Conservation (phyloP, 1,140 invertebrate genomes). For the Drosophila ambigua region DNA sequence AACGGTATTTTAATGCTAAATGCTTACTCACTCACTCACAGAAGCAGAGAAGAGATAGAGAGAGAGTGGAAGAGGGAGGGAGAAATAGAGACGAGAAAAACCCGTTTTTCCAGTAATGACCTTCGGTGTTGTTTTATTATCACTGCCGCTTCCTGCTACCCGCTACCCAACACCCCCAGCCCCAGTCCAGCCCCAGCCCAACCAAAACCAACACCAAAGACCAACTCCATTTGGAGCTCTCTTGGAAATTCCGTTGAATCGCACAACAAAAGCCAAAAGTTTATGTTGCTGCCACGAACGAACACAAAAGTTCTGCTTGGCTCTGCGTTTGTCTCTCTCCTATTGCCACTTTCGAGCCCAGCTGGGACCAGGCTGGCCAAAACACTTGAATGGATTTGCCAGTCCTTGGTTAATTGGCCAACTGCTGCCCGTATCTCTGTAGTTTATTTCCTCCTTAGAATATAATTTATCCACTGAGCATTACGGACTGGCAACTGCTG, state of each 20-base stretch:
- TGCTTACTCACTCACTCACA: constrained; percentile 71
- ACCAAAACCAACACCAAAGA: background rate
- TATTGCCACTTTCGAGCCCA: constrained; percentile 37
- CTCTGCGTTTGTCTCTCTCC: background rate
- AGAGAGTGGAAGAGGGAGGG: background rate
- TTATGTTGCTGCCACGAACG: constrained; percentile 11
- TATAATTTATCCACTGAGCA: constrained; percentile 12
- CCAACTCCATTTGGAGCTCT: constrained; percentile 18
- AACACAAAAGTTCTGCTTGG: constrained; percentile 4
- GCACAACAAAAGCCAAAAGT: constrained; percentile 32
- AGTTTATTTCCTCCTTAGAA: constrained; percentile 10
- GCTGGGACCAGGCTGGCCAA: constrained; percentile 5
- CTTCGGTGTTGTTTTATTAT: constrained; percentile 77
- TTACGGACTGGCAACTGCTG: constrained; percentile 8
- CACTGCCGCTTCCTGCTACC: constrained; percentile 32
- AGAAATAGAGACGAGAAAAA: constrained; percentile 39
- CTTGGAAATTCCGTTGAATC: constrained; percentile 50
- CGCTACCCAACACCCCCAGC: constrained; percentile 15
- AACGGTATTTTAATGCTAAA: constrained; percentile 82
- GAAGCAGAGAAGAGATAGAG: constrained; percentile 11
- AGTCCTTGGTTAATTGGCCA: constrained; percentile 35
- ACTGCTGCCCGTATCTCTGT: constrained; percentile 5
- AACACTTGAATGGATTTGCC: constrained; percentile 22
- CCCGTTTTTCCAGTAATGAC: constrained; percentile 82
- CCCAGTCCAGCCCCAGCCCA: background rate